Conservation (phyloP, 2,888 invertebrate species). For the Deilephila elpenor region DNA sequence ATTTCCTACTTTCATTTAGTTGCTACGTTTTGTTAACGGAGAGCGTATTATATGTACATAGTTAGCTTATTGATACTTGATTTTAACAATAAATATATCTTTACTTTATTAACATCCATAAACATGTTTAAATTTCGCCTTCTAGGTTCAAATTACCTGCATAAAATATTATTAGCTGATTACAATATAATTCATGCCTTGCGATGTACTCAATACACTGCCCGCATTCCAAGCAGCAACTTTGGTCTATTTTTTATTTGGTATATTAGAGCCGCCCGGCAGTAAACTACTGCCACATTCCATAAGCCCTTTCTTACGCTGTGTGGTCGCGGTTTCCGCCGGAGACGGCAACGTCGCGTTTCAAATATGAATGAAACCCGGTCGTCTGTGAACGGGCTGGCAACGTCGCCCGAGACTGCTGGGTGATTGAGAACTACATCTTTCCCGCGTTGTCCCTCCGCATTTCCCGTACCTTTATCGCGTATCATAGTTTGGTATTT, state of each 20-base stretch:
- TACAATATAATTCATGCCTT: not conserved
- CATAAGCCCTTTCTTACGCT: constrained; percentile 82
- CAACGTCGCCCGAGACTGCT: constrained; percentile 81
- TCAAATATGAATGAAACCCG: constrained; percentile 85
- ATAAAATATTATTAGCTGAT: not conserved
- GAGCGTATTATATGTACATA: not conserved
- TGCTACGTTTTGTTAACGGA: not conserved
- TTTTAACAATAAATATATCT: not conserved
- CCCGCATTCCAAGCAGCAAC: constrained; percentile 73
- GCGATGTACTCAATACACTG: constrained; percentile 51
- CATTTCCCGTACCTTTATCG: constrained; percentile 48
- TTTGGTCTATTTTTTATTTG: constrained; percentile 73
- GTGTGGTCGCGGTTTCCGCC: constrained; percentile 85
- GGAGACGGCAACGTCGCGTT: constrained; percentile 82
- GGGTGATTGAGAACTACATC: constrained; percentile 82
- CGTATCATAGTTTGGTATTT: constrained; percentile 29
- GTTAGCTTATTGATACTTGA: not conserved
- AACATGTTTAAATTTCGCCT: not conserved
- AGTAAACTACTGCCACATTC: constrained; percentile 82
- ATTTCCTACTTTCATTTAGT: constrained; percentile 63
- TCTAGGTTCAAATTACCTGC: not conserved
- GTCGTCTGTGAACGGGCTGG: constrained; percentile 76
- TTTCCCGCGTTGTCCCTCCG: constrained; percentile 74
- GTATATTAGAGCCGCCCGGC: constrained; percentile 78
- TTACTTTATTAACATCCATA: no score